These are phyloP conservation scores for Carettochelys insculpta DNA, from an alignment of 2,113 vertebrate species.

Conservation along the genomic window DNA sequence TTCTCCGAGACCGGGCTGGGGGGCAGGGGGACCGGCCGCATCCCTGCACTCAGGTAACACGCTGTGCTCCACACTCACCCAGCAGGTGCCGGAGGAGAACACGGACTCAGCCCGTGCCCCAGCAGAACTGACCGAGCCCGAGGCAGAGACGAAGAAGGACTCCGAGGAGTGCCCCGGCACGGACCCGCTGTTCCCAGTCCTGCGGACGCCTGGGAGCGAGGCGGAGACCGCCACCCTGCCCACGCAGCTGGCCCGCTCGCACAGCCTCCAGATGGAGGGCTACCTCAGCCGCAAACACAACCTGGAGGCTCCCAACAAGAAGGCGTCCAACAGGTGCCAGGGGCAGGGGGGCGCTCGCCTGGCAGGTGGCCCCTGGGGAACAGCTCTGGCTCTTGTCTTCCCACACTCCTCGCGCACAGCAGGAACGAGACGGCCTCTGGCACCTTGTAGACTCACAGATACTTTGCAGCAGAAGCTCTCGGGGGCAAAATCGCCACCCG, in stretches of 20 bases:
- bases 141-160: conserved; percentile 15
- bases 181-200: conserved; percentile 48
- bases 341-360: neutral
- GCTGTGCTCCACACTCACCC: neutral
- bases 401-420: too few relatives aligned
- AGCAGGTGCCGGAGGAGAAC: neutral
- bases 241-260: conserved; percentile 41
- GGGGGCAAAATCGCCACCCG: too few relatives aligned
- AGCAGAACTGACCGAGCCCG: neutral
- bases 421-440: too few relatives aligned
- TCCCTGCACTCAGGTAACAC: neutral
- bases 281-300: conserved; percentile 91
- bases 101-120: neutral
- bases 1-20: neutral
- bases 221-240: conserved; percentile 79
- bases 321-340: conserved; percentile 87
- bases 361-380: neutral
- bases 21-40: neutral
- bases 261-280: conserved; percentile 85
- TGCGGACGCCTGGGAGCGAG: conserved; percentile 66
- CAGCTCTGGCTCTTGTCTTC: neutral
- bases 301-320: conserved; percentile 89
- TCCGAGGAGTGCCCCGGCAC: conserved; percentile 29
- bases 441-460: too few relatives aligned
- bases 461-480: too few relatives aligned